Conservation (phyloP, 2,797 vertebrate species). For the Protonibea diacanthus region DNA sequence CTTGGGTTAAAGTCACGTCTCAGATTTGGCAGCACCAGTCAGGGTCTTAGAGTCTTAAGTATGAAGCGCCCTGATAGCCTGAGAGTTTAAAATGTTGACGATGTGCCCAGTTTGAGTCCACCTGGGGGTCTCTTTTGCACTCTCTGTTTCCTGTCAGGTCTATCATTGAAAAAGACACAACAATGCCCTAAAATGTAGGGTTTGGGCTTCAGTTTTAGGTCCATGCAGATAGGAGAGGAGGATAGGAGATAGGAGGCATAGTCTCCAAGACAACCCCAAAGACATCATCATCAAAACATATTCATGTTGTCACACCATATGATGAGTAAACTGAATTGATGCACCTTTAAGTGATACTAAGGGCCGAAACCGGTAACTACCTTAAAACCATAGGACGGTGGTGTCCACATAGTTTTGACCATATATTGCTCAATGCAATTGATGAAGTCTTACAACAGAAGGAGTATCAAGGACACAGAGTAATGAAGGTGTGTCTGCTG, state of each 20-base stretch:
- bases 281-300: background rate
- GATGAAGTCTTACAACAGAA: background rate
- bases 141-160: background rate
- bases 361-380: background rate
- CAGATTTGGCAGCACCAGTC: background rate
- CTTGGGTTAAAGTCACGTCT: background rate
- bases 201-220: background rate
- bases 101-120: background rate
- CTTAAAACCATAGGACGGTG: background rate
- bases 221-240: background rate
- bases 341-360: background rate
- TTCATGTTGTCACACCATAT: background rate
- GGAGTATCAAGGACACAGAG: background rate
- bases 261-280: background rate
- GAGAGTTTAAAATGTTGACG: background rate
- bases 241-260: too few species aligned
- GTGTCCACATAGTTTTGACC: background rate
- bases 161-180: background rate
- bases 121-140: background rate
- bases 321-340: too few species aligned
- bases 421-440: constrained; percentile 5
- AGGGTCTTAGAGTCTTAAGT: background rate
- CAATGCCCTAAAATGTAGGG: background rate
- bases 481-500: constrained; percentile 37
- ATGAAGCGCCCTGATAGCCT: too few species aligned